phyloP scores from a whole-genome alignment of 64 coral and sea anemone genomes.

The Dendronephthya gigantea region DNA sequence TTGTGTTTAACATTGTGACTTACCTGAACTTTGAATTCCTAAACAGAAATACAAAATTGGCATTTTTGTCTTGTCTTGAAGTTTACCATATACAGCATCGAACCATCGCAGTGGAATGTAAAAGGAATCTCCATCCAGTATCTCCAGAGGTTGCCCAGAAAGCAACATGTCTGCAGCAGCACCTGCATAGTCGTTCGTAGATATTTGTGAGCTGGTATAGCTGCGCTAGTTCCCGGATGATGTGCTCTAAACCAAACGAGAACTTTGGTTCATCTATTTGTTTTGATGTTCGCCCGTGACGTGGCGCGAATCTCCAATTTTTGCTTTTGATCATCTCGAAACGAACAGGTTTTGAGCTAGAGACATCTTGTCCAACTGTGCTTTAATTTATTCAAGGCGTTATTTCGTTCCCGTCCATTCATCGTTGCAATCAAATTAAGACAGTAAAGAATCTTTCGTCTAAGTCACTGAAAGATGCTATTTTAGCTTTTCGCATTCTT shows the following conservation, averaged over 20 bases:
- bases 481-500: neutral
- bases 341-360: neutral
- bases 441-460: neutral
- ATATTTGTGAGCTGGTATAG: neutral
- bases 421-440: neutral
- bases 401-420: neutral
- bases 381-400: neutral
- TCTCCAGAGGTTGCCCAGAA: neutral
- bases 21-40: slow-evolving; percentile 2
- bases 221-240: neutral
- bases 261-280: neutral
- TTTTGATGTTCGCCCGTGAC: neutral
- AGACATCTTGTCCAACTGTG: neutral
- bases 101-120: neutral
- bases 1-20: neutral
- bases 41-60: neutral
- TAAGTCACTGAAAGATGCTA: too few relatives aligned
- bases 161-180: neutral
- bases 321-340: neutral
- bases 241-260: neutral
- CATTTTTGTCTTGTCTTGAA: neutral
- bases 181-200: neutral
- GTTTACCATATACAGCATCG: neutral
- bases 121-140: neutral
- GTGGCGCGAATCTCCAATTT: neutral